Evolutionary conservation across 2,113 vertebrate genomes (phyloP), one percentile per base, ranked within the genome.

Genomic region (Heterochromis multidens): DNA sequence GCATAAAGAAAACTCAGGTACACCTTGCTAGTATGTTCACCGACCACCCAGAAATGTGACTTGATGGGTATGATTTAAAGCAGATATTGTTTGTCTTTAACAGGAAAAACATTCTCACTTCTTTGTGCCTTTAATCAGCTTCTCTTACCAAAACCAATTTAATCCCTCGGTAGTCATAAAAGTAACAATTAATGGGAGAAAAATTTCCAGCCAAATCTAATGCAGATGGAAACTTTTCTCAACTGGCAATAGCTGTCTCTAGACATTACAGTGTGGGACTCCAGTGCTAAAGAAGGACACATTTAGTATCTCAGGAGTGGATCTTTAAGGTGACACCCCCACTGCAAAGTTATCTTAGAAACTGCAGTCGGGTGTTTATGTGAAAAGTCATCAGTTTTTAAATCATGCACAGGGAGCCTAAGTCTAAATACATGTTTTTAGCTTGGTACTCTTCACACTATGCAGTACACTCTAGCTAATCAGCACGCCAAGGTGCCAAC

Each of bases 31-130:
- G n/a, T n/a, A n/a, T n/a, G n/a, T 67, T 29, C 17, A 31, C 13
- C 62, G 80, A 91, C 91, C 91, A 93, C 91, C 91, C 89, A 88
- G 81, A 90, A 89, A 70, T 76, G 11, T 35, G 54, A 81, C 76
- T 52, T 43, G 87, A 59, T 35, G 35, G 16, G 58, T 81, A 60
- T 89, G 79, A 90, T 93, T 87, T 81, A 86, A 90, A 92, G 72
- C 91, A 92, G 79, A 90, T 74, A 86, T 60, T 63, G 52, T 67
- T 74, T 14, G 70, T 43, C 82, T 83, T 87, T 80, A 84, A 80
- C 33, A 79, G 21, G 12, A 67, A 84, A 78, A 79, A 54, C 46
- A 43, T 79, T 63, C 25, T 59, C 67, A 79, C 83, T 80, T 82
- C 63, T 72, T 46, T 63, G 12, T 25, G 35, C 35, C 12, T 85